A percentile compares a stretch with the other conserved stretches of the same genome.
Evolutionary conservation across 2,797 vertebrate genomes (phyloP).

Genomic region (Catamblyrhynchus diadema): DNA sequence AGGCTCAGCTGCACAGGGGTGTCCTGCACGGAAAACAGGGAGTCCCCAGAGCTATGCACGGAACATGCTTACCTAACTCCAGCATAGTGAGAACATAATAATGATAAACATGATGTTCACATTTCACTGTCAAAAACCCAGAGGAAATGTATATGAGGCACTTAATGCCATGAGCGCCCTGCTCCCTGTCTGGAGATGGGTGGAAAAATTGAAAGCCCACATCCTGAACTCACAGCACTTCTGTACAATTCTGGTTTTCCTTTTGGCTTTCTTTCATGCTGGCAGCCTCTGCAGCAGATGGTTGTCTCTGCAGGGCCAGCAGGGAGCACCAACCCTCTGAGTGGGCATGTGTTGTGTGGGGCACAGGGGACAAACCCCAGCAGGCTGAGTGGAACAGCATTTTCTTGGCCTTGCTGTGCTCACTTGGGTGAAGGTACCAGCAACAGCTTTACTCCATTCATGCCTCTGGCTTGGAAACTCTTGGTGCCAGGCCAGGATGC

Average conservation of each 20-base stretch:
- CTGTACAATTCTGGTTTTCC: neutral
- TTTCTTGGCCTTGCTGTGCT: neutral
- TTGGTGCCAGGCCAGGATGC: neutral
- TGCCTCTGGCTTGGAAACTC: neutral
- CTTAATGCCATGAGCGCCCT: neutral
- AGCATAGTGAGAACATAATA: fast-evolving
- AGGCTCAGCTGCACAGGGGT: neutral
- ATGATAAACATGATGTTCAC: neutral
- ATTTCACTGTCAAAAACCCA: neutral
- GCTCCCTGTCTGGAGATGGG: neutral
- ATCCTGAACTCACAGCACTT: neutral
- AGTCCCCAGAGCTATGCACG: neutral
- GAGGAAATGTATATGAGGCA: neutral
- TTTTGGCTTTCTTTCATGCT: neutral
- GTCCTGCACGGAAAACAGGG: neutral
- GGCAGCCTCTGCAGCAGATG: neutral
- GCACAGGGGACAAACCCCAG: neutral
- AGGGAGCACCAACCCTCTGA: neutral
- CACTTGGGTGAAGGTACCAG: neutral
- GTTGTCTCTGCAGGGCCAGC: neutral
- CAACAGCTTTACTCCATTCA: neutral
- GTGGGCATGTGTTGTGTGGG: fast-evolving
- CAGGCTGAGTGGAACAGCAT: neutral
- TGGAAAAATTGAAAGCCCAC: neutral
- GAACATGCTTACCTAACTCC: neutral